phyloP scores from a whole-genome alignment of 1,140 invertebrate genomes.

The Lasaia peninsularis region DNA sequence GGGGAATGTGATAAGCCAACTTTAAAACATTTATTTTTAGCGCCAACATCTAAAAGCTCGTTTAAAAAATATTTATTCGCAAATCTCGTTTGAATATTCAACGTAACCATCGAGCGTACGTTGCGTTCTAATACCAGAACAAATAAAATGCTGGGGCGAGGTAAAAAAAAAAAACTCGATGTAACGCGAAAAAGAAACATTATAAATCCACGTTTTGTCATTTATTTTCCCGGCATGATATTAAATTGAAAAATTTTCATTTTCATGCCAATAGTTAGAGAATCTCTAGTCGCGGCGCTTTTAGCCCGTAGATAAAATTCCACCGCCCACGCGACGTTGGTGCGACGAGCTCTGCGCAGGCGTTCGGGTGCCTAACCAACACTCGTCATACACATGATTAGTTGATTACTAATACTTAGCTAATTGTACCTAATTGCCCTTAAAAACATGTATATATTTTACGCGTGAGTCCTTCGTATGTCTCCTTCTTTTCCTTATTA shows the following conservation, averaged over 20 bases:
- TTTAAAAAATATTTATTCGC: too few relatives aligned
- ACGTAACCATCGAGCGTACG: too few relatives aligned
- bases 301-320: constrained; percentile 63
- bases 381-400: constrained; percentile 34
- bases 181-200: constrained; percentile 1
- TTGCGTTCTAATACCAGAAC: neutral
- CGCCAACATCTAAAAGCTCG: too few relatives aligned
- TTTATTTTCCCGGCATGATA: constrained; percentile 27
- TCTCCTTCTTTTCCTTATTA: too few relatives aligned
- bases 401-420: constrained; percentile 29
- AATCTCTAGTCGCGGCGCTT: constrained; percentile 46
- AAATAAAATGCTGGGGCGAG: constrained; percentile 8
- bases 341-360: constrained; percentile 31
- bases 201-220: constrained; percentile 5
- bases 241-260: constrained; percentile 34
- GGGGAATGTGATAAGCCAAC: too few relatives aligned
- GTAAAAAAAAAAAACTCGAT: constrained; percentile 2
- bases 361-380: constrained; percentile 35
- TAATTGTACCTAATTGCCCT: constrained; percentile 11
- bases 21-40: too few relatives aligned
- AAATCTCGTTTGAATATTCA: too few relatives aligned
- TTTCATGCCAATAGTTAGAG: constrained; percentile 41
- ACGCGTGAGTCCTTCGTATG: too few relatives aligned
- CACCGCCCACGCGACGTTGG: constrained; percentile 47
- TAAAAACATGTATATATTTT: neutral